Evolutionary conservation across 1,140 invertebrate genomes (phyloP).

Genomic region (Sipha flava): DNA sequence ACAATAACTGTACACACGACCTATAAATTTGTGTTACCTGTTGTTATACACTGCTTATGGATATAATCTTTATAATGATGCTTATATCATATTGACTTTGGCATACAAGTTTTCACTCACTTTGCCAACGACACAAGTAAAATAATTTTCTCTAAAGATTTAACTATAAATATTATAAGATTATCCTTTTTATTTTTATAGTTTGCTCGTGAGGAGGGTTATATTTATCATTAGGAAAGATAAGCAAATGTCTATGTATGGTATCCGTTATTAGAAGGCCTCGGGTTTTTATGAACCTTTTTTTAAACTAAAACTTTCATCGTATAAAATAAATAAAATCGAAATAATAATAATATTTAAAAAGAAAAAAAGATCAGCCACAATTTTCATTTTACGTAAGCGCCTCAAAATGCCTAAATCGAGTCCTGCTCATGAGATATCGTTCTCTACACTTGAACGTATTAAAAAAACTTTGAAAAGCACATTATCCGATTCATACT

Average conservation of each 20-base stretch:
- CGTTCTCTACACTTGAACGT: background rate
- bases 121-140: background rate
- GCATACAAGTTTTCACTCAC: background rate
- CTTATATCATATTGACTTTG: background rate
- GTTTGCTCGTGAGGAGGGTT: background rate
- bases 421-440: too few relatives aligned
- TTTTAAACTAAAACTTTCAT: too few relatives aligned
- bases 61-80: background rate
- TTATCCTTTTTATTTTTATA: background rate
- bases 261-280: too few relatives aligned
- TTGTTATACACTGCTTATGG: background rate
- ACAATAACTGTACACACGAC: background rate
- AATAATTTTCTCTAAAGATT: too few relatives aligned
- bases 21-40: background rate
- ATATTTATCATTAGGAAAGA: too few relatives aligned
- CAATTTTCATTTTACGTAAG: too few relatives aligned
- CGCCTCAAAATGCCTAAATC: too few relatives aligned
- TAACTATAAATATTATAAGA: background rate
- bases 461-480: background rate
- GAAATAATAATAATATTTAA: too few relatives aligned
- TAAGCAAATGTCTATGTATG: too few relatives aligned
- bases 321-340: too few relatives aligned
- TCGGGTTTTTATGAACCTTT: too few relatives aligned
- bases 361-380: too few relatives aligned
- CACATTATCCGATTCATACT: background rate